These are phyloP conservation scores for Brachionus manjavacas DNA, from an alignment of 1,140 invertebrate species.

Conservation along the genomic window DNA sequence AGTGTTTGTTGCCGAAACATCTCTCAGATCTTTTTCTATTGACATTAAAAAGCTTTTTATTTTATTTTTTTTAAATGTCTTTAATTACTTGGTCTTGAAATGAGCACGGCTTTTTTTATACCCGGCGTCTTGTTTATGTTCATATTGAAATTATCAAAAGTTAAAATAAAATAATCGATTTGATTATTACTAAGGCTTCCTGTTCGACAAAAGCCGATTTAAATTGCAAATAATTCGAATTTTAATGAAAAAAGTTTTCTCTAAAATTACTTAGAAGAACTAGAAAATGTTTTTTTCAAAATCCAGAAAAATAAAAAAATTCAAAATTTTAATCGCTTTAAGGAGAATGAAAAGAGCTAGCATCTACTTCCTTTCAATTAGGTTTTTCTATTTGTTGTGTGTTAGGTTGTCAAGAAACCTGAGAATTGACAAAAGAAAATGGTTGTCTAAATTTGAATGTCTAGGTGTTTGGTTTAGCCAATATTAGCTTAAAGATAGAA, in stretches of 20 bases:
- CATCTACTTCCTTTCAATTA: neutral
- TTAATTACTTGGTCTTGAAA: conserved; percentile 17
- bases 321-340: neutral
- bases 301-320: neutral
- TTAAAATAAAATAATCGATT: neutral
- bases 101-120: conserved; percentile 10
- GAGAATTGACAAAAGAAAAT: neutral
- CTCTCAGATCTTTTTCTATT: neutral
- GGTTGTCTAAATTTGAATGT: neutral
- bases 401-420: conserved; percentile 17
- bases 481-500: neutral
- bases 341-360: neutral
- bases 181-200: conserved; percentile 8
- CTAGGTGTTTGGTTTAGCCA: neutral
- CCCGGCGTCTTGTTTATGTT: neutral
- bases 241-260: neutral
- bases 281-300: neutral
- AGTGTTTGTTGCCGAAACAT: neutral
- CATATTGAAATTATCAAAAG: neutral
- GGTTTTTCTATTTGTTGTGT: neutral
- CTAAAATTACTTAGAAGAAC: neutral
- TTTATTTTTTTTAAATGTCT: neutral
- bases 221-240: neutral
- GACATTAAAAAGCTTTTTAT: neutral
- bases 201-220: conserved; percentile 24